Percentiles rank a stretch among this genome's conserved stretches.
Conservation (phyloP, 1,140 invertebrate genomes). For the Nomia melanderi region DNA sequence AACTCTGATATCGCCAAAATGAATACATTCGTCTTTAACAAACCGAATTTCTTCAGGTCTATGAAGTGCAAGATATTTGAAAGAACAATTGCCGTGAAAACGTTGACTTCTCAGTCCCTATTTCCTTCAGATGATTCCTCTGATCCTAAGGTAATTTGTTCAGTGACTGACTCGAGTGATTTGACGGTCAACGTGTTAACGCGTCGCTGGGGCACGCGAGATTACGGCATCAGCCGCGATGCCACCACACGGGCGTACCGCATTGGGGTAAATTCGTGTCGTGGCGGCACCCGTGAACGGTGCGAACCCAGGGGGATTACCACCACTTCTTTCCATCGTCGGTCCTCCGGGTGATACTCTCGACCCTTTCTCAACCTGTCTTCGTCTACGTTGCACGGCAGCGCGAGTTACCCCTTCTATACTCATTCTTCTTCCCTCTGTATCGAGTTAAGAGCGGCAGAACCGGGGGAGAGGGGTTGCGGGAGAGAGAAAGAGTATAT, state of each 20-base stretch:
- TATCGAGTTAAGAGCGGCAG: slow-evolving; percentile 54
- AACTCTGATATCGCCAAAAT: too few species aligned
- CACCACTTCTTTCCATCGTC: slow-evolving; percentile 59
- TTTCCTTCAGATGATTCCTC: too few species aligned
- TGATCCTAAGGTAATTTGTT: too few species aligned
- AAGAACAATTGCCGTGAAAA: too few species aligned
- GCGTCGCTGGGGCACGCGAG: too few species aligned
- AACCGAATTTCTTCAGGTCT: too few species aligned
- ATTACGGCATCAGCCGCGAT: slow-evolving; percentile 39
- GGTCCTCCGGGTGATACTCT: slow-evolving; percentile 62
- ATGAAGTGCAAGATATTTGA: too few species aligned
- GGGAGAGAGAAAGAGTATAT: slow-evolving; percentile 33
- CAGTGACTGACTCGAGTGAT: too few species aligned
- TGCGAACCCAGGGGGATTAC: slow-evolving; percentile 71
- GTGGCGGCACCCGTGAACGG: slow-evolving; percentile 55
- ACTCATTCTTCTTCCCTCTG: slow-evolving; percentile 55
- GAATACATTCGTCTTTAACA: too few species aligned
- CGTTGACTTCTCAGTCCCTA: too few species aligned
- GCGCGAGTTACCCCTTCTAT: slow-evolving; percentile 59
- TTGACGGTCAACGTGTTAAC: too few species aligned
- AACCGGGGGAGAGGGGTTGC: slow-evolving; percentile 16
- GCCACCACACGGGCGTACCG: slow-evolving; percentile 50
- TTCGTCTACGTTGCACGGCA: slow-evolving; percentile 51
- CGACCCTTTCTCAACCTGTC: slow-evolving; percentile 61
- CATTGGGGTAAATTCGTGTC: slow-evolving; percentile 67